Conservation (phyloP, 2,888 invertebrate genomes). For the Acleris laterana region DNA sequence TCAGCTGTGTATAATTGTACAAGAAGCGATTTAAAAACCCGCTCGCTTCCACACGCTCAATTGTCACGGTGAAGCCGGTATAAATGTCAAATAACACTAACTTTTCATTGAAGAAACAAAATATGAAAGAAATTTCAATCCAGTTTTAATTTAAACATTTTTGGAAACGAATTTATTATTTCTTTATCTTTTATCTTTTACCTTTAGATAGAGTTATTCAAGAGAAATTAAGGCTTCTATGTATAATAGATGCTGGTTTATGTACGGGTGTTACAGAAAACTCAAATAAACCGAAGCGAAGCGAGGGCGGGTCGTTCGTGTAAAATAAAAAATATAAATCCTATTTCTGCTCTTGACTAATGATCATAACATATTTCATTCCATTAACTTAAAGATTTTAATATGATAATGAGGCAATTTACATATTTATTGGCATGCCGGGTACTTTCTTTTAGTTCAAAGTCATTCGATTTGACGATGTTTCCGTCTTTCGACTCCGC, state of each 20-base stretch:
- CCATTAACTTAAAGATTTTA: conserved; percentile 3
- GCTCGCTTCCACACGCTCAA: background rate
- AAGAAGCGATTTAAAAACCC: too few species aligned
- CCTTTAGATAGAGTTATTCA: too few species aligned
- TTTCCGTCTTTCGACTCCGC: background rate
- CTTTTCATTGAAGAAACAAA: too few species aligned
- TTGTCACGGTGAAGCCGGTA: conserved; percentile 10
- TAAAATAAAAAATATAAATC: conserved; percentile 11
- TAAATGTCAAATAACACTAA: conserved; percentile 28
- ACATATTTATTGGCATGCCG: conserved; percentile 8
- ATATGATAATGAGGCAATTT: conserved; percentile 6
- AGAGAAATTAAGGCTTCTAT: too few species aligned
- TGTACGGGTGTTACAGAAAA: too few species aligned
- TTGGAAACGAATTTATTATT: too few species aligned
- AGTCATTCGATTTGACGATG: background rate
- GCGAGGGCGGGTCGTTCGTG: too few species aligned
- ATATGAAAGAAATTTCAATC: too few species aligned
- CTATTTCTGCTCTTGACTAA: conserved; percentile 5
- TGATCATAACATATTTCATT: background rate
- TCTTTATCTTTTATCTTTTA: too few species aligned
- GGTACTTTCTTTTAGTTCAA: conserved; percentile 4
- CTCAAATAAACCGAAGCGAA: too few species aligned
- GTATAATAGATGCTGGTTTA: too few species aligned
- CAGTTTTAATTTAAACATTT: too few species aligned
- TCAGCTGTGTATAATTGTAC: conserved; percentile 11